Evolutionary conservation across 2,888 invertebrate species (phyloP).

Genomic region (Ferrisia virgata): DNA sequence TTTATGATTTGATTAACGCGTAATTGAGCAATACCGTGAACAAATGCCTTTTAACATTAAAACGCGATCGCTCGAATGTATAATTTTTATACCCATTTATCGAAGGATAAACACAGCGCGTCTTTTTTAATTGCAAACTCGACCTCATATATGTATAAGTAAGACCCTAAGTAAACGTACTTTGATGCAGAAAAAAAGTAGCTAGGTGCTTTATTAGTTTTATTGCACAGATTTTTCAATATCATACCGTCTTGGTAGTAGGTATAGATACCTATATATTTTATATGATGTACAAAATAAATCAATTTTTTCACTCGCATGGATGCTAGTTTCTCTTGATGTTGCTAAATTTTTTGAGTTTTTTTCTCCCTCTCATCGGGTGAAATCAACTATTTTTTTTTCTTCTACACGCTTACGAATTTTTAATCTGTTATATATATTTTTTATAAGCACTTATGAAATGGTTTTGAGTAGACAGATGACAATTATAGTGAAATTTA

Average conservation of each 20-base stretch:
- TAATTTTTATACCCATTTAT: neutral
- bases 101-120: neutral
- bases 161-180: too few relatives aligned
- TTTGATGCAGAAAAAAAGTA: neutral
- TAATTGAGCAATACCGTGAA: neutral
- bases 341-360: too few relatives aligned
- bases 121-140: neutral
- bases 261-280: too few relatives aligned
- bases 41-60: neutral
- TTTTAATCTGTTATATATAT: neutral
- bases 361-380: too few relatives aligned
- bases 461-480: slow-evolving; percentile 17
- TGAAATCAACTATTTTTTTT: neutral
- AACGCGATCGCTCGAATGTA: neutral
- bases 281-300: too few relatives aligned
- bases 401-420: neutral
- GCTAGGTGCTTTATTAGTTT: neutral
- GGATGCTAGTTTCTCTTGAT: too few relatives aligned
- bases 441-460: neutral
- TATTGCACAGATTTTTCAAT: too few relatives aligned
- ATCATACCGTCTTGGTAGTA: too few relatives aligned
- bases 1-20: neutral
- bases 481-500: slow-evolving; percentile 31
- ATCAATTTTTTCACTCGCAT: too few relatives aligned
- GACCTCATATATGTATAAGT: neutral